Evolutionary conservation across 2,113 vertebrate genomes (phyloP).

Genomic region (Clarias gariepinus): DNA sequence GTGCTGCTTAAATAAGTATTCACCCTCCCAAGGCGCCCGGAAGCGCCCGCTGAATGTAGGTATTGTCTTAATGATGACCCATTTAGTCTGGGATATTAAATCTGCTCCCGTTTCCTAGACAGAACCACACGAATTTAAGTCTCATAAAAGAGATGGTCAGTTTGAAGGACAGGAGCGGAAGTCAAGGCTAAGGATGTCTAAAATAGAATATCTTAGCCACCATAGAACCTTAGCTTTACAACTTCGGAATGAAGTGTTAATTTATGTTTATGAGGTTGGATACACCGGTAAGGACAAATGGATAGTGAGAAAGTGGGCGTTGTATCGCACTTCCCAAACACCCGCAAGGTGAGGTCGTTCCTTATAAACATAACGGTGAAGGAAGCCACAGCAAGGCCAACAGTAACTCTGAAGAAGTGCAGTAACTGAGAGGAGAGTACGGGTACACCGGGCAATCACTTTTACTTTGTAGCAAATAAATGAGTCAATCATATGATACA

Average conservation of each 20-base stretch:
- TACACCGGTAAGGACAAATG: neutral
- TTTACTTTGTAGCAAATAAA: no score
- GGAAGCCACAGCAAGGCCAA: neutral
- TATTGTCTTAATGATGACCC: neutral
- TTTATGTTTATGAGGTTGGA: neutral
- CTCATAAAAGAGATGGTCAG: neutral
- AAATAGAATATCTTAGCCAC: neutral
- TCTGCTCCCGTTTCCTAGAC: neutral
- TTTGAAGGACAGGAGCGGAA: neutral
- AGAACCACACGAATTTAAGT: neutral
- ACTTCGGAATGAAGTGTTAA: neutral
- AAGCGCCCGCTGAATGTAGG: neutral
- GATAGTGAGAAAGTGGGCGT: neutral
- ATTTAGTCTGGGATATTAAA: neutral
- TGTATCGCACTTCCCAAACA: neutral
- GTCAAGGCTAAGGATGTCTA: accelerated
- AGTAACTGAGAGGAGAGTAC: neutral
- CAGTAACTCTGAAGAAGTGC: neutral
- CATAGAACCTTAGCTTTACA: no score
- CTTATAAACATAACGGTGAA: neutral
- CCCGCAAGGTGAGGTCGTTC: neutral
- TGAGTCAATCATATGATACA: no score
- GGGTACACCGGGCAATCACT: neutral
- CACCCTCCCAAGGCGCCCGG: neutral
- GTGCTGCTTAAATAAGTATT: neutral